These are phyloP conservation scores for Rhynchophorus ferrugineus DNA, from an alignment of 1,140 invertebrate species.

Conservation along the genomic window DNA sequence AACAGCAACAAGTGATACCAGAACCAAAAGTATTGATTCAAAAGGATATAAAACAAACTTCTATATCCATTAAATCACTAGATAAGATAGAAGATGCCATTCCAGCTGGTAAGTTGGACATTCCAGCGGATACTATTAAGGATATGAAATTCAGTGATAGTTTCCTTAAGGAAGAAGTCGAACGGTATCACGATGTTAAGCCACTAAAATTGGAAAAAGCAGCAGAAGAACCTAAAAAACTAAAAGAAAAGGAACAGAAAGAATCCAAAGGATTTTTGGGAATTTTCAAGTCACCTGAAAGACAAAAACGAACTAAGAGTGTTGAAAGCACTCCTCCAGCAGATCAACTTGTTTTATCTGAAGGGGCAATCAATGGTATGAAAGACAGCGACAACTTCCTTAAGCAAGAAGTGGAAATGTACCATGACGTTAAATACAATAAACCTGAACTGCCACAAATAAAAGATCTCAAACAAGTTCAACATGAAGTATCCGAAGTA, in stretches of 20 bases:
- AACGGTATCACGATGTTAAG: not conserved
- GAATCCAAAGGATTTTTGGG: constrained; percentile 24
- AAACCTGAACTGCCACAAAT: not conserved
- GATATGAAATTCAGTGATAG: too few species aligned
- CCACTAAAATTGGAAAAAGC: too few species aligned
- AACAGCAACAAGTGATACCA: too few species aligned
- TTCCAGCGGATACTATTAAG: too few species aligned
- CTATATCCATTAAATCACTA: too few species aligned
- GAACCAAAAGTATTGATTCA: too few species aligned
- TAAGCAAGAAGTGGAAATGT: constrained; percentile 7
- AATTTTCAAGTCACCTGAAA: constrained; percentile 23
- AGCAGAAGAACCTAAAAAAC: too few species aligned
- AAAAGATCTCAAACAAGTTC: too few species aligned
- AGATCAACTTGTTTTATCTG: not conserved
- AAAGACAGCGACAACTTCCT: constrained; percentile 3
- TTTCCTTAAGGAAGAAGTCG: not conserved
- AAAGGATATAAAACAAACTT: too few species aligned
- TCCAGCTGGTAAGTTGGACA: too few species aligned
- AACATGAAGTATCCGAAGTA: too few species aligned
- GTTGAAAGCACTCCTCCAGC: constrained; percentile 10
- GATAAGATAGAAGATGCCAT: too few species aligned
- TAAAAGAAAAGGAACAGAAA: constrained; percentile 20
- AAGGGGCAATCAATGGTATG: constrained; percentile 4
- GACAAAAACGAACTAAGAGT: constrained; percentile 15
- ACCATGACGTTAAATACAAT: constrained; percentile 6